phyloP scores from a whole-genome alignment of 2,797 vertebrate species.

The Kryptopterus vitreolus region DNA sequence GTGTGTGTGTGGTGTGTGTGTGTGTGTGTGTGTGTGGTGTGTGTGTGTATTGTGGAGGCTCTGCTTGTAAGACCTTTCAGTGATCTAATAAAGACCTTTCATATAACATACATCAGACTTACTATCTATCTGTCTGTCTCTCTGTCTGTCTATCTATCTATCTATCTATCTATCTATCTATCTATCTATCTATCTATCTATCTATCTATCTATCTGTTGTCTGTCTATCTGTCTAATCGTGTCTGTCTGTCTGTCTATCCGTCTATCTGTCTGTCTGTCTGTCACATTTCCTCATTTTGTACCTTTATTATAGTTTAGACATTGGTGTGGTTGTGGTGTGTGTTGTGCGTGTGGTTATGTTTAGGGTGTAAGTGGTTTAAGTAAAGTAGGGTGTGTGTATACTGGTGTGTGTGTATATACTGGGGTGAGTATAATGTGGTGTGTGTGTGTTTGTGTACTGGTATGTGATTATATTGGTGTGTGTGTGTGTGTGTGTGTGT shows the following conservation, averaged over 20 bases:
- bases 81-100: neutral
- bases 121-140: neutral
- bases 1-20: neutral
- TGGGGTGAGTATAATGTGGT: no score
- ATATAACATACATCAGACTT: no score
- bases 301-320: neutral
- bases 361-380: no score
- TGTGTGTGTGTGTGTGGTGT: neutral
- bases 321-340: neutral
- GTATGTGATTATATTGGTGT: neutral
- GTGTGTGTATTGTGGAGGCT: neutral
- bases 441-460: neutral
- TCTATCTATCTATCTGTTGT: neutral
- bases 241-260: neutral
- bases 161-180: neutral
- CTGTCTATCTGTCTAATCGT: conserved; percentile 5
- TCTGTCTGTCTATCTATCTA: conserved; percentile 3
- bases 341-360: no score
- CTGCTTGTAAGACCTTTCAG: neutral
- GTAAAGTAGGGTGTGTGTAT: neutral
- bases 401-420: no score
- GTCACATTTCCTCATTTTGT: neutral
- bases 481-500: neutral
- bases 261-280: neutral
- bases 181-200: neutral